Conservation (phyloP, 1,140 invertebrate species). For the Rhysida immarginata region DNA sequence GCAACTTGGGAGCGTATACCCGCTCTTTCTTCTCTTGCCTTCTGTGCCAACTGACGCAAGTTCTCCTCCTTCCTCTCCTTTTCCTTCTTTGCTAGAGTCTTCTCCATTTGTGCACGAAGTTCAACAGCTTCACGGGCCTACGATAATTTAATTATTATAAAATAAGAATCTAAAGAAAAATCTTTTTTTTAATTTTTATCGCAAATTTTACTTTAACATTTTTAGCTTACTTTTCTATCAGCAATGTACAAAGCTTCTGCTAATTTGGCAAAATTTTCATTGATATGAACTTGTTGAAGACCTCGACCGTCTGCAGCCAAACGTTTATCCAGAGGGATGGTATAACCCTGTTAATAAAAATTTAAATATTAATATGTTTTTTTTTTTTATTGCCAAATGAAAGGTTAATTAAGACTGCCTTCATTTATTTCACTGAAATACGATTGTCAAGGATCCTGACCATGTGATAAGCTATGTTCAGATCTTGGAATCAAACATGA, state of each 20-base stretch:
- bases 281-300: constrained; percentile 91
- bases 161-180: no score
- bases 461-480: no score
- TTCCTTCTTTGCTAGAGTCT: constrained; percentile 91
- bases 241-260: constrained; percentile 96
- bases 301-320: constrained; percentile 95
- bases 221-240: constrained; percentile 65
- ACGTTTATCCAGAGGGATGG: constrained; percentile 95
- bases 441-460: no score
- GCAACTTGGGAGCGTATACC: constrained; percentile 43
- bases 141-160: constrained; percentile 3
- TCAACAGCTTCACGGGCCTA: constrained; percentile 87
- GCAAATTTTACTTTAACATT: no score
- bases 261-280: constrained; percentile 97
- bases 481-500: no score
- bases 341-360: constrained; percentile 42
- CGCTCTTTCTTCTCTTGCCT: constrained; percentile 86
- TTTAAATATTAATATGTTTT: neutral
- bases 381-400: neutral
- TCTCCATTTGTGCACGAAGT: constrained; percentile 85
- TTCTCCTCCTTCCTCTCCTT: constrained; percentile 97
- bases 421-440: no score
- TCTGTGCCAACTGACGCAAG: constrained; percentile 78
- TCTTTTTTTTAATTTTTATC: no score
- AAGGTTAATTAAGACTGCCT: no score